phyloP scores from a whole-genome alignment of 2,888 invertebrate species.

The Rotaria sp. region DNA sequence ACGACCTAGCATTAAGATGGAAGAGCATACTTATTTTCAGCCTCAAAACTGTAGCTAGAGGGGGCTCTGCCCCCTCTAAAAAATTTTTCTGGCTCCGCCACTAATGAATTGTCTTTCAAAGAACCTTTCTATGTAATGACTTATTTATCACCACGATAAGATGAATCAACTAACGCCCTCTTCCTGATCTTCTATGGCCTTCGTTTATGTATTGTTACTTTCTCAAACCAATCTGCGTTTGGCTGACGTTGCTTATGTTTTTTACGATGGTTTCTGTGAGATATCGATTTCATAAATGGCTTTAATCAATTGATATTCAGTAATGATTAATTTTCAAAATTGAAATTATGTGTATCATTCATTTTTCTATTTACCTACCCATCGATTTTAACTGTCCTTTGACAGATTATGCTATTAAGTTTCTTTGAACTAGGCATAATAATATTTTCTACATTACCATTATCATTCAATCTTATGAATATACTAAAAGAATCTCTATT shows the following conservation, averaged over 20 bases:
- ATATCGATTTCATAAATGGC: neutral
- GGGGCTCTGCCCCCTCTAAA: no score
- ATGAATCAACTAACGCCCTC: neutral
- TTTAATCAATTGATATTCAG: neutral
- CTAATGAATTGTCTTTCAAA: no score
- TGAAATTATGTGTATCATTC: neutral
- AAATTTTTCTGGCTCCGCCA: no score
- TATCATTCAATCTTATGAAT: neutral
- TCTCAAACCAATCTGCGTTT: neutral
- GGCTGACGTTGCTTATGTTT: neutral
- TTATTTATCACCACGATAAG: no score
- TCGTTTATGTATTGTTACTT: neutral
- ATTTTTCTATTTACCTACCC: neutral
- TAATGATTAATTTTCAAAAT: neutral
- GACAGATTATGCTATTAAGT: neutral
- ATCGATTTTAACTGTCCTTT: rapidly evolving
- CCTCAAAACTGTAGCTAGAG: no score
- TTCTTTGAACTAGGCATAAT: neutral
- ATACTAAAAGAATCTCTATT: neutral
- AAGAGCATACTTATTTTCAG: no score
- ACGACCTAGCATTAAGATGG: no score
- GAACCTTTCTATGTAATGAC: no score
- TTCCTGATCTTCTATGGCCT: neutral
- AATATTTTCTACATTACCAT: neutral
- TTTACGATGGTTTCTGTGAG: neutral